Evolutionary conservation across 1,140 invertebrate genomes (phyloP).

Genomic region (Zaprionus ornatus): DNA sequence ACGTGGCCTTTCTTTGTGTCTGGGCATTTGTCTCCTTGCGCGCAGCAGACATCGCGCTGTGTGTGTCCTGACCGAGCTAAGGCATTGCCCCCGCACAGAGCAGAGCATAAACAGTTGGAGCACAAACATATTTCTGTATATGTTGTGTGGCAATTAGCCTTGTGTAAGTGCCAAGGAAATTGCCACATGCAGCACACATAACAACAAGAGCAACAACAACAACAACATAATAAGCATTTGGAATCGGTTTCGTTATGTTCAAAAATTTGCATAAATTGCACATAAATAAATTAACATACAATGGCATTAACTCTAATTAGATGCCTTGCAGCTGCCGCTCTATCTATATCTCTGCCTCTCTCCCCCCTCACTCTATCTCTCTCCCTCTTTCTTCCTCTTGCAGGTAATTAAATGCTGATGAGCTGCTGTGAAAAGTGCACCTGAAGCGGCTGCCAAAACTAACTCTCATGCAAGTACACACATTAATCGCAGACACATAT

Average conservation of each 20-base stretch:
- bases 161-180: slow-evolving; percentile 22
- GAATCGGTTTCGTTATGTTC: slow-evolving; percentile 39
- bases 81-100: background rate
- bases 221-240: background rate
- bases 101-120: slow-evolving; percentile 13
- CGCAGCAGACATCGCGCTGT: slow-evolving; percentile 6
- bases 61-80: background rate
- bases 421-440: slow-evolving; percentile 28
- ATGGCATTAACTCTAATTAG: slow-evolving; percentile 70
- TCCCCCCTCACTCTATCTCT: background rate
- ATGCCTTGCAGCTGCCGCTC: slow-evolving; percentile 13
- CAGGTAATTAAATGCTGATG: slow-evolving; percentile 44
- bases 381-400: background rate
- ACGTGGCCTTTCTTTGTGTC: slow-evolving; percentile 60
- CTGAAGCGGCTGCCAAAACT: slow-evolving; percentile 36
- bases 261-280: slow-evolving; percentile 63
- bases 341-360: background rate
- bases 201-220: background rate
- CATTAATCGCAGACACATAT: slow-evolving; percentile 42
- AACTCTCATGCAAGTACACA: slow-evolving; percentile 27
- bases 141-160: slow-evolving; percentile 12
- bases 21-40: slow-evolving; percentile 20
- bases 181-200: background rate
- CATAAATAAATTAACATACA: slow-evolving; percentile 73
- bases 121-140: background rate